Conservation (phyloP, 1,140 invertebrate species). For the Stenopsyche tienmushanensis region DNA sequence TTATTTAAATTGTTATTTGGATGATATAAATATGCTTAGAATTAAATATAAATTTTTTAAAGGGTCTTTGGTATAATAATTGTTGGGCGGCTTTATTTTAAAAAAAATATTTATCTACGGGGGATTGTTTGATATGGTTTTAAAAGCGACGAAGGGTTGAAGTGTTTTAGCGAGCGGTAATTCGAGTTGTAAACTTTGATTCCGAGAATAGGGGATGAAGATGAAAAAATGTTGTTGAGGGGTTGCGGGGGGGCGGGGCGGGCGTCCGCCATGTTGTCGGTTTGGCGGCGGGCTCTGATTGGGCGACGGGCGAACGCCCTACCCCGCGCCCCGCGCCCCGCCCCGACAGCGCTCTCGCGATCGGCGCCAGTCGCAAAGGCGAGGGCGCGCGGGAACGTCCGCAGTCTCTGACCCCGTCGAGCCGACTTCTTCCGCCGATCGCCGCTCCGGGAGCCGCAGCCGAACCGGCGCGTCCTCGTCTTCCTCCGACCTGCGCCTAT, state of each 20-base stretch:
- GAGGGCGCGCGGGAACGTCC: slow-evolving; percentile 6
- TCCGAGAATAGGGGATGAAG: not conserved
- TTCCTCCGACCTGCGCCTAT: not conserved
- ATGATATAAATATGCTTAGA: too few species aligned
- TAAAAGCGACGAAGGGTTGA: too few species aligned
- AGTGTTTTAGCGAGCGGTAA: too few species aligned
- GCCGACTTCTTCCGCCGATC: too few species aligned
- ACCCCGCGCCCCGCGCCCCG: not conserved
- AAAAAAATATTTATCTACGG: too few species aligned
- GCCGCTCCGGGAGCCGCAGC: not conserved
- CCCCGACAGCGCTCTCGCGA: not conserved
- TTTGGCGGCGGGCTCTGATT: slow-evolving; percentile 13
- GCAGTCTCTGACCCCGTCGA: not conserved
- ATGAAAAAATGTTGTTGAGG: not conserved
- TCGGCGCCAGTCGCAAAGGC: slow-evolving; percentile 2
- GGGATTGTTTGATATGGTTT: too few species aligned
- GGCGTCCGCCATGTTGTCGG: slow-evolving; percentile 34
- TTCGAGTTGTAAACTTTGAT: too few species aligned
- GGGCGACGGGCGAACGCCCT: slow-evolving; percentile 6
- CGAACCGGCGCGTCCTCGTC: not conserved
- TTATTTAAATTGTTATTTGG: too few species aligned
- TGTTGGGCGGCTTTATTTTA: too few species aligned
- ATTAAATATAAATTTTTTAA: too few species aligned
- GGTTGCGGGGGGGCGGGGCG: slow-evolving; percentile 5
- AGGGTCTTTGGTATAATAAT: too few species aligned